Evolutionary conservation across 1,140 invertebrate species (phyloP).

Genomic region (Leptopilina clavipes): DNA sequence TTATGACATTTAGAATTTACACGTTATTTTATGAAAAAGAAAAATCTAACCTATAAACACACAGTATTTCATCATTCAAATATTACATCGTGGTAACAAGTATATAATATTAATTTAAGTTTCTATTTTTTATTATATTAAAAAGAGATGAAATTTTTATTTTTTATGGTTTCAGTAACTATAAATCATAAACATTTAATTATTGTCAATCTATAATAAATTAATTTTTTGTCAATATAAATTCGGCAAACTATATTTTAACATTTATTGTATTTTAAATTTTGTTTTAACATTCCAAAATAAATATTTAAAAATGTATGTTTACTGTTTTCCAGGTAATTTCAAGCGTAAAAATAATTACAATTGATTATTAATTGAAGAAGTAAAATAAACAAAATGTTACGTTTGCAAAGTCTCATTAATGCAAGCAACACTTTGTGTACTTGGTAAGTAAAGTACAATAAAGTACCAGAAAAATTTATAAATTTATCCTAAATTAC

Average conservation of each 20-base stretch:
- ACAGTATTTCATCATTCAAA: not conserved
- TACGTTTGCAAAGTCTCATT: slow-evolving; percentile 39
- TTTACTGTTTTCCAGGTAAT: not conserved
- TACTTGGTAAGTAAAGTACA: slow-evolving; percentile 34
- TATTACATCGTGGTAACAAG: too few species aligned
- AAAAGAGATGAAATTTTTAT: too few species aligned
- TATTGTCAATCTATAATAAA: too few species aligned
- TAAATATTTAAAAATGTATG: not conserved
- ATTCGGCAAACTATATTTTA: too few species aligned
- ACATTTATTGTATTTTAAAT: too few species aligned
- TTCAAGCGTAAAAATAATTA: not conserved
- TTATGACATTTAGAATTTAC: not conserved
- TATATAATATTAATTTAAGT: not conserved
- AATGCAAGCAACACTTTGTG: slow-evolving; percentile 24
- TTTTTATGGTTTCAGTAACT: too few species aligned
- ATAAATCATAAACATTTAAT: too few species aligned
- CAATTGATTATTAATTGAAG: not conserved
- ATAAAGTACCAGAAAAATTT: too few species aligned
- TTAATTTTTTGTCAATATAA: too few species aligned
- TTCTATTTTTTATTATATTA: too few species aligned
- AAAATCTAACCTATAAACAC: slow-evolving; percentile 11
- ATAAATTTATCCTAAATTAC: not conserved
- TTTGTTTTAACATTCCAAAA: too few species aligned
- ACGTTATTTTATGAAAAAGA: not conserved
- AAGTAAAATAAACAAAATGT: slow-evolving; percentile 34